Evolutionary conservation across 1,140 invertebrate genomes (phyloP), one percentile per base, ranked within the genome.

Genomic region (Brachionus paranguensis): DNA sequence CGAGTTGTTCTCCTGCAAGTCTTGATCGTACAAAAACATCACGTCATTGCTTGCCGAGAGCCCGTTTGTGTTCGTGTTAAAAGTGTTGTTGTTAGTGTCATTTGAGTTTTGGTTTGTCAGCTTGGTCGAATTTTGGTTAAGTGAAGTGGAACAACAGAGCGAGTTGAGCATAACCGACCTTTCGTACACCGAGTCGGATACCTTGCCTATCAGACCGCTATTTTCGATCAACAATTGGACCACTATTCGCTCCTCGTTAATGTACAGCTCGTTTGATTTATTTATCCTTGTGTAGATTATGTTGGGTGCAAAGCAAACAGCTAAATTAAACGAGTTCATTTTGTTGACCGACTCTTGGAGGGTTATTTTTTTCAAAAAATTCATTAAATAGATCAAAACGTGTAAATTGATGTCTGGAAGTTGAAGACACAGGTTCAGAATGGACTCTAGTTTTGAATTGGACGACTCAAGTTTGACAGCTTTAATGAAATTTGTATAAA

Each of bases 211-310:
- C 27, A 81, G n/a, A n/a, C 20, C 20, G n/a, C 78, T 81, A 68
- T 81, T 81, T 37, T 81, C 78, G 29, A 81, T 81, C 10, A 81
- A 20, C 20, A 81, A 11, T 68, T 81, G 78, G 6, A 81, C 78
- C 33, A 81, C 53, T 24, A 81, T 81, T 3, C 78, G 14, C 53
- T 81, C 78, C 12, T 81, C 78, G 53, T 81, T 81, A 12, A 81
- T 81, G 27, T 64, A 81, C 24, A 81, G n/a, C n/a, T 81, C 78
- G 29, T 81, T 81, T 27, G 64, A 64, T 27, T 81, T 81, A 33
- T 81, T 81, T 45, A 81, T 68, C 7, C 78, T 53, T 41, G 78
- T 81, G 78, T 81, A 81, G 6, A 81, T 81, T 64, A 81, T 81
- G 37, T 81, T 81, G 4, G 78, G 78, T 0, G 78, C 78, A 81